Evolutionary conservation across 1,140 invertebrate genomes (phyloP).

Genomic region (Steinernema khuongi): DNA sequence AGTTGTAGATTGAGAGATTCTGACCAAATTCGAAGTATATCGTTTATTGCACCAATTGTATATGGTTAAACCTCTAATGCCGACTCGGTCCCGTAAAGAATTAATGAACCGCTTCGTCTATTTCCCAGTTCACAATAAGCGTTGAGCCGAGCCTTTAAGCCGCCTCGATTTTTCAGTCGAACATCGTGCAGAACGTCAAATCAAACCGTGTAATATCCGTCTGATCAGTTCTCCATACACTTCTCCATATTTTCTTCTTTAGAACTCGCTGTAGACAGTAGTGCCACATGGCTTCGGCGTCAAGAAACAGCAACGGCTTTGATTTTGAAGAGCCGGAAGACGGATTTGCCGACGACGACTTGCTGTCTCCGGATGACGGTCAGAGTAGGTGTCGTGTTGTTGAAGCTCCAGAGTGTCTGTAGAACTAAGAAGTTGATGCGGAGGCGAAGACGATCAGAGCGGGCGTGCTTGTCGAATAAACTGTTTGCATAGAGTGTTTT

Average conservation of each 20-base stretch:
- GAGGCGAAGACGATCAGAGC: constrained; percentile 15
- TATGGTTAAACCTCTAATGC: too few relatives aligned
- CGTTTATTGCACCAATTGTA: too few relatives aligned
- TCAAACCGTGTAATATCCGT: not conserved
- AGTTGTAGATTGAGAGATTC: too few relatives aligned
- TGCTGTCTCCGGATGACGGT: constrained; percentile 48
- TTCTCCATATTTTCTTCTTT: not conserved
- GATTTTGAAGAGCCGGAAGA: constrained; percentile 47
- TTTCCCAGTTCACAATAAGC: too few relatives aligned
- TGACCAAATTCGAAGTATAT: too few relatives aligned
- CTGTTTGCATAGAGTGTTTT: not conserved
- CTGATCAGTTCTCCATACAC: not conserved
- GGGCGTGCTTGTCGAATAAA: not conserved
- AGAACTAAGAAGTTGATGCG: not conserved
- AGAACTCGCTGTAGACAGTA: not conserved
- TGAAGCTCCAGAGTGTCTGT: constrained; percentile 25
- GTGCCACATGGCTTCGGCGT: not conserved
- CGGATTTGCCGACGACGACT: constrained; percentile 57
- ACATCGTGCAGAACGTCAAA: not conserved
- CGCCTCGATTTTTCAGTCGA: too few relatives aligned
- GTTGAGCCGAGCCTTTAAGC: too few relatives aligned
- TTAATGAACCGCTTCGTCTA: too few relatives aligned
- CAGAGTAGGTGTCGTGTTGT: constrained; percentile 33
- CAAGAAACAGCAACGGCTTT: not conserved
- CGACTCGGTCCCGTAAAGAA: too few relatives aligned